Base-by-base conservation (phyloP, 2,113 vertebrate species). In the Protomyctophum bolini region DNA sequence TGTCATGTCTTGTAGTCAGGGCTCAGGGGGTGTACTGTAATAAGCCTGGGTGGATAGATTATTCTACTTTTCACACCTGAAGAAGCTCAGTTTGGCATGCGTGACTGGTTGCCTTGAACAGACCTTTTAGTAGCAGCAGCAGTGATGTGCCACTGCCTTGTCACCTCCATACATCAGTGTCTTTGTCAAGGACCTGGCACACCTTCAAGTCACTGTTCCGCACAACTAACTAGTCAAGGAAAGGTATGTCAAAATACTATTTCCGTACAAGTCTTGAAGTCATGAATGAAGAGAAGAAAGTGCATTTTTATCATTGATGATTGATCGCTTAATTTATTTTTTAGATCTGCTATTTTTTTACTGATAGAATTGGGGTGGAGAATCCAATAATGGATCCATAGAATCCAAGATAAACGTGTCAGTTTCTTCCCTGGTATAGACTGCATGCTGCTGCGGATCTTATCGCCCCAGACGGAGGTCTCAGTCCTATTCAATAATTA, bases 91-190 rank as follows among this genome's bases (percentile, higher is more conserved):
- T 29, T 29, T 10, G 58, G 7, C 61, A 72, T 58, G 68, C 72
- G 11, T 75, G 79, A 63, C 29, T 41, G 66, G 60, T 59, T 68
- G 67, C 66, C 77, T 79, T n/a, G 0, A 68, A 65, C 52, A 68
- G 58, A 70, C 61, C 75, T 81, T 70, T 14, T 58, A 64, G 59
- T 21, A 65, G 80, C 67, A 58, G 29, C 59, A 51, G 67, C 72
- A 73, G 75, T 45, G 63, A 41, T 8, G 54, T 63, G 76, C 46
- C 2, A 10, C 14, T 10, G 54, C 68, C 68, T 47, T 58, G 47
- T 66, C 61, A 52, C 46, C 21, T 63, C 66, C 82, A 74, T 61
- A 62, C 75, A 86, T 73, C 75, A 76, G 72, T 81, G 72, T 52
- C 47, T 58, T 59, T 21, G 64, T 80, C 72, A n/a, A 28, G 33